Conservation (phyloP, 2,113 vertebrate species). For the Eurypyga helias region DNA sequence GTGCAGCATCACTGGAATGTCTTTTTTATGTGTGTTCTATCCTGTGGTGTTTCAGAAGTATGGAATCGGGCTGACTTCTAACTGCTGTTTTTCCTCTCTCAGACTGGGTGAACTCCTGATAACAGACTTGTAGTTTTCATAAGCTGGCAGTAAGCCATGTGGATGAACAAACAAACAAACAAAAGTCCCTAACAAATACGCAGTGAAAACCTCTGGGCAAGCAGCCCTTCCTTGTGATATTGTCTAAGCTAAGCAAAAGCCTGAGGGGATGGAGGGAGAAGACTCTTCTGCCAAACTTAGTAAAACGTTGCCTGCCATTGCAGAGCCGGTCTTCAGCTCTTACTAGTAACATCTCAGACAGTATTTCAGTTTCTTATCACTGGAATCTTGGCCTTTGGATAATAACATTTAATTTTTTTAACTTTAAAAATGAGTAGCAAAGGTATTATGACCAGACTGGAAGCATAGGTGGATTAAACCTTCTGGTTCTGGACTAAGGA, state of each 20-base stretch:
- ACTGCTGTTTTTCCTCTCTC: background rate
- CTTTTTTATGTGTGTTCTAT: background rate
- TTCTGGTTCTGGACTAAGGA: background rate
- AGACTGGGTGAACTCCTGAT: conserved; percentile 31
- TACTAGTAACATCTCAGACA: background rate
- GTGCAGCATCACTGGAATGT: background rate
- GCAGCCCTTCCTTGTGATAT: conserved; percentile 66
- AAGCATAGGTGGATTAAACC: background rate
- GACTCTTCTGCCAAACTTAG: conserved; percentile 18
- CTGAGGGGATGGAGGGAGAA: conserved; percentile 37
- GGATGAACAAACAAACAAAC: conserved; percentile 66
- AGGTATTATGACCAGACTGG: background rate
- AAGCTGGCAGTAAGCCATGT: conserved; percentile 2
- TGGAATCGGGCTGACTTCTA: background rate
- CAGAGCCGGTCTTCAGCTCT: background rate
- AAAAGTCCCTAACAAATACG: conserved; percentile 46
- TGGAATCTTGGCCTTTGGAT: conserved; percentile 25
- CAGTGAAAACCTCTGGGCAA: conserved; percentile 64
- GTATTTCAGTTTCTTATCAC: conserved; percentile 3
- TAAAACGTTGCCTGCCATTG: background rate
- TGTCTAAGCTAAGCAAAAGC: conserved; percentile 61
- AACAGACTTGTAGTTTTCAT: conserved; percentile 53
- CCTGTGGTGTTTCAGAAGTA: background rate
- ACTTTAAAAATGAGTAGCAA: background rate
- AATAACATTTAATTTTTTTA: background rate